Evolutionary conservation across 2,113 vertebrate genomes (phyloP).

Genomic region (Apodemus sylvaticus): DNA sequence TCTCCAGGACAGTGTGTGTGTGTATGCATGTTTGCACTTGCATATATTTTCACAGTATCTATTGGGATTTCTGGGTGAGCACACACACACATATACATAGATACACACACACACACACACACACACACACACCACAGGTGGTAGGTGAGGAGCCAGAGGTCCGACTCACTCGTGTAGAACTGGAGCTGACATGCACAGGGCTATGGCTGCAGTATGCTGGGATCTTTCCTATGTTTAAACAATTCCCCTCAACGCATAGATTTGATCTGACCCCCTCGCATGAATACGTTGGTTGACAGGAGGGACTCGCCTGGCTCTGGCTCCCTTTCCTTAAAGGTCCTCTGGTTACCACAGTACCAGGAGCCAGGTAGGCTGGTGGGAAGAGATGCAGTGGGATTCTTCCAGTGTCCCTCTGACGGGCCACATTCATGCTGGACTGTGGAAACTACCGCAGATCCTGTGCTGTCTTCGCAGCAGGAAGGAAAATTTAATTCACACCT

Average conservation of each 20-base stretch:
- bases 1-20: background rate
- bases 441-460: background rate
- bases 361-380: background rate
- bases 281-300: too few relatives aligned
- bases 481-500: background rate
- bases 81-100: too few relatives aligned
- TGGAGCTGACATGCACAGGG: rapidly evolving
- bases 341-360: background rate
- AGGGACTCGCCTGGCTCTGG: background rate
- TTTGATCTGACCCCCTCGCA: too few relatives aligned
- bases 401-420: rapidly evolving
- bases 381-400: rapidly evolving
- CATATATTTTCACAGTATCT: background rate
- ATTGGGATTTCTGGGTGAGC: background rate
- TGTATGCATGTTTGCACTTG: background rate
- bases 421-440: background rate
- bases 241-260: too few relatives aligned
- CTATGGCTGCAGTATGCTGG: rapidly evolving
- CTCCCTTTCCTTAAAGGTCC: background rate
- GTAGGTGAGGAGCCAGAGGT: background rate
- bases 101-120: background rate
- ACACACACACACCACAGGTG: background rate
- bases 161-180: background rate
- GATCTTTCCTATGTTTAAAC: background rate
- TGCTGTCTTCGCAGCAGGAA: background rate